A percentile compares a stretch with the other conserved stretches of the same genome.
Evolutionary conservation across 2,888 invertebrate genomes (phyloP).

Genomic region (Erebia palarica): DNA sequence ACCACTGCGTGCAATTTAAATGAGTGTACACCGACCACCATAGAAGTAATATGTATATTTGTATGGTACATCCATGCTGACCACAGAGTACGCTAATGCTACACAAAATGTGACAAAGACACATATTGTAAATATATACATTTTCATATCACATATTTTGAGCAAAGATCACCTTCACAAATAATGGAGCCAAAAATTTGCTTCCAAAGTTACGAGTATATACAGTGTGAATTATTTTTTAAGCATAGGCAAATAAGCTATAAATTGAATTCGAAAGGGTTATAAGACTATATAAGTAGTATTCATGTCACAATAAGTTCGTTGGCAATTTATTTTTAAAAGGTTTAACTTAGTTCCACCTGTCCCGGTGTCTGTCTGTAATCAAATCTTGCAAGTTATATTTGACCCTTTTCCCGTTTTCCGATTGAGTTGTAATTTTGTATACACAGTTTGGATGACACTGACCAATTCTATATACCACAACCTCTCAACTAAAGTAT

Average conservation of each 20-base stretch:
- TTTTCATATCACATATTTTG: neutral
- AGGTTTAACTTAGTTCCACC: too few species aligned
- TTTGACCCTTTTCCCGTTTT: too few species aligned
- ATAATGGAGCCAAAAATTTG: neutral
- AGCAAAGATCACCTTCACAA: neutral
- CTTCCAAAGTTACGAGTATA: too few species aligned
- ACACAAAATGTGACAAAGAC: slow-evolving; percentile 9
- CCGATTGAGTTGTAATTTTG: too few species aligned
- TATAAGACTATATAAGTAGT: neutral
- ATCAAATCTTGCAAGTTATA: too few species aligned
- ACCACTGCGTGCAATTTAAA: slow-evolving; percentile 3
- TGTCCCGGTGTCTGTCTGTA: too few species aligned
- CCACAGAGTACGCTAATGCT: slow-evolving; percentile 18
- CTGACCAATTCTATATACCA: too few species aligned
- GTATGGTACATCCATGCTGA: too few species aligned
- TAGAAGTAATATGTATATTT: too few species aligned
- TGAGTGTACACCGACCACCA: neutral
- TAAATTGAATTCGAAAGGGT: neutral
- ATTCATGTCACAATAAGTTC: neutral
- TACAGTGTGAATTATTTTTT: too few species aligned
- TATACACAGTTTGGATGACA: too few species aligned
- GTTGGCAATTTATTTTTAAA: neutral
- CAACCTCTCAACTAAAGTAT: too few species aligned
- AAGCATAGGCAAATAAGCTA: neutral
- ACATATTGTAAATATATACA: slow-evolving; percentile 3